These are phyloP conservation scores for Miltochrista miniata DNA, from an alignment of 2,888 invertebrate genomes.

Conservation along the genomic window DNA sequence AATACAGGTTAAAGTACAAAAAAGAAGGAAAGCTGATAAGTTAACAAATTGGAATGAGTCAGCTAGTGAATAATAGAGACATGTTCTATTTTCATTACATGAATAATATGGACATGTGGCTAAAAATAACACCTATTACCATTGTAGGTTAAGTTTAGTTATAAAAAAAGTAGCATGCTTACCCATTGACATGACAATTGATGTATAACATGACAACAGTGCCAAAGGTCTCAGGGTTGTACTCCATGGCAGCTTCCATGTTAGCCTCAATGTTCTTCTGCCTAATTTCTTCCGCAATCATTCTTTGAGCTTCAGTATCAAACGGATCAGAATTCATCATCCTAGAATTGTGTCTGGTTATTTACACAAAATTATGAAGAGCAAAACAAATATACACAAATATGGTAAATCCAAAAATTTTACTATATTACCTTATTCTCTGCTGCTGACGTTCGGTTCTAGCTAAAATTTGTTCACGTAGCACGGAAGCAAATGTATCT, in stretches of 20 bases:
- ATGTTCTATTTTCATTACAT: too few relatives aligned
- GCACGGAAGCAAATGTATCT: slow-evolving; percentile 91
- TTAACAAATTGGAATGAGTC: too few relatives aligned
- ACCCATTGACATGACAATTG: slow-evolving; percentile 97
- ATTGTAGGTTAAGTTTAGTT: too few relatives aligned
- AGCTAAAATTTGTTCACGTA: slow-evolving; percentile 92
- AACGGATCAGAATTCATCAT: slow-evolving; percentile 98
- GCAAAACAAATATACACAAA: background rate
- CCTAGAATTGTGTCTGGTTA: slow-evolving; percentile 57
- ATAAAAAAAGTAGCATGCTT: slow-evolving; percentile 9
- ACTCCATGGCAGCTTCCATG: slow-evolving; percentile 99
- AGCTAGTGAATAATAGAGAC: too few relatives aligned
- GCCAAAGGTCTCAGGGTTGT: slow-evolving; percentile 99
- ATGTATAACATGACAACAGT: slow-evolving; percentile 99
- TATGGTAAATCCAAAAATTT: too few relatives aligned
- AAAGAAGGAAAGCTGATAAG: too few relatives aligned
- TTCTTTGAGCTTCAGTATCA: slow-evolving; percentile 96
- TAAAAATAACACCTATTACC: too few relatives aligned
- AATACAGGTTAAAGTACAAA: too few relatives aligned
- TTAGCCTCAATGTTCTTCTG: slow-evolving; percentile 98
- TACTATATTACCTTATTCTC: slow-evolving; percentile 80
- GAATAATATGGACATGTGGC: too few relatives aligned
- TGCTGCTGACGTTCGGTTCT: slow-evolving; percentile 93
- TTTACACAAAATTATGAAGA: background rate
- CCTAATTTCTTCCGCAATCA: slow-evolving; percentile 97